Evolutionary conservation across 2,888 invertebrate species (phyloP), one percentile per base, ranked within the genome.

Genomic region (Autographa pulchrina): DNA sequence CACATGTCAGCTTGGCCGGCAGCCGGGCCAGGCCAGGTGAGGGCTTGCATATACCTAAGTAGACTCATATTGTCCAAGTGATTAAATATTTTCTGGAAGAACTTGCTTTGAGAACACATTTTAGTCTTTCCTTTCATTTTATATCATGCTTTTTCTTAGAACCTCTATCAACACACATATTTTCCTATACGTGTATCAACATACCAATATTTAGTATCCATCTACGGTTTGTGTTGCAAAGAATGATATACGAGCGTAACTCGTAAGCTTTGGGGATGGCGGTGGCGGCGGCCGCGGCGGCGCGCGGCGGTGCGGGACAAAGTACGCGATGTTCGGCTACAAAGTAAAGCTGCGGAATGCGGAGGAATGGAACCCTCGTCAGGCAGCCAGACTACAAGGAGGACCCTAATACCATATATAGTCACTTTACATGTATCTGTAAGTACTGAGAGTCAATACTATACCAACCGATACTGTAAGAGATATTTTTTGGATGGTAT

Each of bases 321-420:
- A 25, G 54, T 20, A 13, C 11, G 54, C 20, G 11, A 56, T 56
- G 4, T 13, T 25, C 20, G 25, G 25, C 11, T 13, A 56, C 25
- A 56, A 25, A 25, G 54, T 54, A 54, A 3, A 20, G 25, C 54
- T 11, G 20, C 13, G 54, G 54, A 56, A 56, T 56, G 54, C 11
- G 54, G 25, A 25, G 54, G 20, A 56, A 20, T 56, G 54, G 54
- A 13, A 56, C 54, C 54, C 54, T 56, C 54, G 54, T 56, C 54
- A 56, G 54, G 11, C 54, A 13, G 20, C 54, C 18, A 18, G 18
- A 11, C 20, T 41, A n/a, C n/a, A 48, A 7, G n/a, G 16, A 48
- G 48, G 13, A 13, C 3, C 48, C 16, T 5, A 7, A 16, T 16
- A 16, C 16, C 8, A 0, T 16, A 0, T 11, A 41, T 41, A 9